These are phyloP conservation scores for Siniperca knerii DNA, from an alignment of 2,113 vertebrate genomes.

Conservation along the genomic window DNA sequence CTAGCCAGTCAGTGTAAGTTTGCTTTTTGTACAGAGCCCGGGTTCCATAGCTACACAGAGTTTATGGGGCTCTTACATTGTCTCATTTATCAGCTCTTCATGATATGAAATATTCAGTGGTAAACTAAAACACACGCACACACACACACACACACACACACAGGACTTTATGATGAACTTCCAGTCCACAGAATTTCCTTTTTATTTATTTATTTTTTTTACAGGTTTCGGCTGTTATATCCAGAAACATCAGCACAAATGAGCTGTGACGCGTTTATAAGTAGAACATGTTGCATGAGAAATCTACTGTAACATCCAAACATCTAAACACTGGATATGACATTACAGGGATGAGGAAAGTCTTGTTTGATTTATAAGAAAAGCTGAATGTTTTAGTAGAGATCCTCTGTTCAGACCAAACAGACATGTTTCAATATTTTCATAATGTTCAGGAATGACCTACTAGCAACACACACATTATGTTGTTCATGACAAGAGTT, in stretches of 20 bases:
- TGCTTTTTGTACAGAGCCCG: background rate
- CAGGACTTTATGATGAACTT: background rate
- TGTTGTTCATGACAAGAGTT: background rate
- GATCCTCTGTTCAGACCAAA: background rate
- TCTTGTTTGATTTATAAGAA: background rate
- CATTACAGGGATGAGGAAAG: background rate
- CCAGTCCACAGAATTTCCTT: background rate
- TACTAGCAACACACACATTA: background rate
- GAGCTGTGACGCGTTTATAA: background rate
- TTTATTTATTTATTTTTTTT: background rate
- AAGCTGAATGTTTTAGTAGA: background rate
- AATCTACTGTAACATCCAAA: background rate
- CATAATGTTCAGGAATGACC: background rate
- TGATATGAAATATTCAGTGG: background rate
- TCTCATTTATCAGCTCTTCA: background rate
- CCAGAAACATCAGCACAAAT: background rate
- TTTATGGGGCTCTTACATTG: background rate
- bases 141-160: slow-evolving; percentile 14
- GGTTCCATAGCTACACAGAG: too few relatives aligned
- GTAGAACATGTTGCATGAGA: background rate
- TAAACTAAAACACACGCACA: slow-evolving; percentile 7
- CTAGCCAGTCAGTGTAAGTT: background rate
- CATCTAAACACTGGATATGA: background rate
- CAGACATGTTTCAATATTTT: background rate
- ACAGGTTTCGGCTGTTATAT: background rate